Evolutionary conservation across 2,797 vertebrate genomes (phyloP), one percentile per base, ranked within the genome.

Genomic region (Etheostoma perlongum): DNA sequence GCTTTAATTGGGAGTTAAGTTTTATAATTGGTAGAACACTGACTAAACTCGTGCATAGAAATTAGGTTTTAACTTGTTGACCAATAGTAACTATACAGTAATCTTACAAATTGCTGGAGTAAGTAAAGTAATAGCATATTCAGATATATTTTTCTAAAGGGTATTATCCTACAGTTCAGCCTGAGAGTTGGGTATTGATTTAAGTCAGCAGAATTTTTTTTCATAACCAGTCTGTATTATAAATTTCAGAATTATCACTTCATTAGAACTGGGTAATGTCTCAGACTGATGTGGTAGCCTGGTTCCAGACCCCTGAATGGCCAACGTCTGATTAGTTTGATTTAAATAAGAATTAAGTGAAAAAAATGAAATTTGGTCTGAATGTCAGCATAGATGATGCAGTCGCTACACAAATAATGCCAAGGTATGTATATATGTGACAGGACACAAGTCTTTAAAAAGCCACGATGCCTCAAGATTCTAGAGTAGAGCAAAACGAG

Each of bases 191-290:
- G 15, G 8, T 11, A 25, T 62, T 9, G 21, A n/a, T n/a, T 10
- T 10, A 42, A n/a, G 10, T 40, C 0, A 0, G n/a, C 33, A 27
- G 3, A 23, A 23, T 23, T 23, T 59, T n/a, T 51, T 8, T 36
- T 1, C 11, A 40, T 7, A n/a, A 74, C 66, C 0, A n/a, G 86
- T 14, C 78, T 76, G 49, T 64, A 48, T 76, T 27, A 16, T 4
- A 27, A 3, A 2, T 44, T 25, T 36, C 27, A 2, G n/a, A 12
- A 16, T 30, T 16, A 5, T 21, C 8, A 21, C 27, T 36, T 23
- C 19, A 0, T 48, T 12, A 4, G 13, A 7, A 2, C 21, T 12
- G 11, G 25, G 4, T 8, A 2, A 36, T 30, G 27, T 49, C 47
- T 48, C 2, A 62, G 30, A 47, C 5, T 10, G 19, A 63, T 4